Percentiles rank a stretch among this genome's conserved stretches.
Conservation (phyloP, 2,797 vertebrate species). For the Phaenicophaeus curvirostris region DNA sequence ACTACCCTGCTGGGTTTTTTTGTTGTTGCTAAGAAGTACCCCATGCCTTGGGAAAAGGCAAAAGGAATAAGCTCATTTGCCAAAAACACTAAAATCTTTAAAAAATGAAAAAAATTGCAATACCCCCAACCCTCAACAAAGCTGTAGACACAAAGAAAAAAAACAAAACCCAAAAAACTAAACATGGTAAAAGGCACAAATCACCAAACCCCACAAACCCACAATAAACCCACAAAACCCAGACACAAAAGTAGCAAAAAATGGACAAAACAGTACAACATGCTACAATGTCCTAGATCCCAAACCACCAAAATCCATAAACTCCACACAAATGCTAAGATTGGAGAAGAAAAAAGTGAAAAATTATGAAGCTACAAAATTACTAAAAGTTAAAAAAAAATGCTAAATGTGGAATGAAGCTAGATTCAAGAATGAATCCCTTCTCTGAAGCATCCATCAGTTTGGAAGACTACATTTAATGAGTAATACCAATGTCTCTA, state of each 20-base stretch:
- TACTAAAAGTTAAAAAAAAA: neutral
- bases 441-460: neutral
- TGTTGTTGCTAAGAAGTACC: neutral
- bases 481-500: neutral
- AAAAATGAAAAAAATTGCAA: neutral
- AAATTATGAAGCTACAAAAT: neutral
- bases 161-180: neutral
- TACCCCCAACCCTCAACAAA: neutral
- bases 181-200: neutral
- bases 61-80: neutral
- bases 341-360: fast-evolving
- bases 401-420: neutral
- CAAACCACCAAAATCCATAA: neutral
- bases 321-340: neutral
- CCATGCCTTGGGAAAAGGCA: neutral
- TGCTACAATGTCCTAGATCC: no score
- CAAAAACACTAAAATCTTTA: neutral
- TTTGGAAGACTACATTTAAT: neutral
- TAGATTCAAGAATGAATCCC: neutral
- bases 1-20: neutral
- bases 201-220: neutral
- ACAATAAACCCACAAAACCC: neutral
- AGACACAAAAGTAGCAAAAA: neutral
- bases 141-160: neutral
- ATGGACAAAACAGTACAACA: neutral